phyloP scores from a whole-genome alignment of 2,113 vertebrate genomes.

The Phrynosoma platyrhinos region DNA sequence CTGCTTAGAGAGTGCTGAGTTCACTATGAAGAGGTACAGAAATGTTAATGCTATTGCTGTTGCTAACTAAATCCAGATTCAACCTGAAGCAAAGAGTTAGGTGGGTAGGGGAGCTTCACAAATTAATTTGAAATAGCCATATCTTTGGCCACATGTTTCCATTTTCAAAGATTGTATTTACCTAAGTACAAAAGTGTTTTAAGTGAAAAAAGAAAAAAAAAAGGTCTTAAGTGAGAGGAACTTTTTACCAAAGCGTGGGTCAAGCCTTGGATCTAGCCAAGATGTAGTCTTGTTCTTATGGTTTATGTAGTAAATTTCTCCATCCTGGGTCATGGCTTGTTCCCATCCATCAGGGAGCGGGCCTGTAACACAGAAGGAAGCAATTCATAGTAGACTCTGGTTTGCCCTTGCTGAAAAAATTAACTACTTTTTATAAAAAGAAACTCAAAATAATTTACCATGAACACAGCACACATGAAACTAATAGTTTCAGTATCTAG shows the following conservation, averaged over 20 bases:
- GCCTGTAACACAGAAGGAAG: constrained; percentile 85
- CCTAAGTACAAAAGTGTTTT: constrained; percentile 45
- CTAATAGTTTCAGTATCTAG: constrained; percentile 59
- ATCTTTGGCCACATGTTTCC: not conserved
- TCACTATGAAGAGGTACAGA: too few species aligned
- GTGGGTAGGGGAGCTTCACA: not conserved
- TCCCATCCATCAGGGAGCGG: constrained; percentile 98
- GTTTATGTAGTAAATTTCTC: constrained; percentile 99
- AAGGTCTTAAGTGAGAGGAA: constrained; percentile 77
- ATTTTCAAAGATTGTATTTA: not conserved
- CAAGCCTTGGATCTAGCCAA: constrained; percentile 97
- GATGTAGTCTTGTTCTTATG: constrained; percentile 99
- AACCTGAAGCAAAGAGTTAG: not conserved
- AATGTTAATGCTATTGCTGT: too few species aligned
- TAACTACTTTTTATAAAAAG: constrained; percentile 58
- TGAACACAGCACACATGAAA: constrained; percentile 69
- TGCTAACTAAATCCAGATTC: not conserved
- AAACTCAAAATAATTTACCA: constrained; percentile 66
- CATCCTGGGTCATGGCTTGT: constrained; percentile 97
- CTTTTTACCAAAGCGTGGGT: constrained; percentile 96
- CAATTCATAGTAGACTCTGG: constrained; percentile 75
- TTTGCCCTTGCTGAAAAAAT: constrained; percentile 67
- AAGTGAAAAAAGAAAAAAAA: constrained; percentile 50
- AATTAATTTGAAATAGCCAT: constrained; percentile 13
- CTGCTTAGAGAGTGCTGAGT: too few species aligned